Conservation (phyloP, 2,888 invertebrate genomes). For the Pyrrhia umbra region DNA sequence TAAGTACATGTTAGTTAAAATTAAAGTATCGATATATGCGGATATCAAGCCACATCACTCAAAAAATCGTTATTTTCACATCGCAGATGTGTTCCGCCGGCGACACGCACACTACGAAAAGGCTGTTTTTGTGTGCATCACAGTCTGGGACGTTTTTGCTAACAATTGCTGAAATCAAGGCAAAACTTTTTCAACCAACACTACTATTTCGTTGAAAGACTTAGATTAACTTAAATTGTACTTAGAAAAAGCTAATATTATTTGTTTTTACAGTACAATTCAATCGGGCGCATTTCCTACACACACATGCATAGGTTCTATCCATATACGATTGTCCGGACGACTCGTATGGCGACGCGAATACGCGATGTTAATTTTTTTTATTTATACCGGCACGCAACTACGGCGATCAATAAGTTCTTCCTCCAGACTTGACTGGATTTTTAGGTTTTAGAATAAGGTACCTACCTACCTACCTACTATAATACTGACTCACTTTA, state of each 20-base stretch:
- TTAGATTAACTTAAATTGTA: background rate
- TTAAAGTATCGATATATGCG: constrained; percentile 33
- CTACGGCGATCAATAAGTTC: constrained; percentile 47
- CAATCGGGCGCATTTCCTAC: constrained; percentile 40
- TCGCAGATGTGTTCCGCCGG: constrained; percentile 52
- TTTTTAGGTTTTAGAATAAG: constrained; percentile 2
- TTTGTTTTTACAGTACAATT: constrained; percentile 1
- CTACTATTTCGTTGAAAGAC: constrained; percentile 3
- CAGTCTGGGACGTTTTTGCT: constrained; percentile 62
- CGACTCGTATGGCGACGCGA: constrained; percentile 7
- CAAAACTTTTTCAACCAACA: constrained; percentile 13
- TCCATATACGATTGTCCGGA: constrained; percentile 25
- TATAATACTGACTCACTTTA: constrained; percentile 3
- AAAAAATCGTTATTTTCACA: constrained; percentile 70
- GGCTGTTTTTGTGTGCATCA: constrained; percentile 52
- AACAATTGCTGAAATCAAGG: constrained; percentile 31
- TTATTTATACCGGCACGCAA: constrained; percentile 38
- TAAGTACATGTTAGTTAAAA: background rate
- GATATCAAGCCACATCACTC: constrained; percentile 59
- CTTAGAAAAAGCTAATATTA: background rate
- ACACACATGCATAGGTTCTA: constrained; percentile 44
- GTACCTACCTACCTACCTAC: too few species aligned
- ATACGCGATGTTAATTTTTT: constrained; percentile 53
- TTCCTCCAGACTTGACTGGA: constrained; percentile 18
- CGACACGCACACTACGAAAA: constrained; percentile 58